These are phyloP conservation scores for Leptinotarsa texana DNA, from an alignment of 1,140 invertebrate species.

Conservation along the genomic window DNA sequence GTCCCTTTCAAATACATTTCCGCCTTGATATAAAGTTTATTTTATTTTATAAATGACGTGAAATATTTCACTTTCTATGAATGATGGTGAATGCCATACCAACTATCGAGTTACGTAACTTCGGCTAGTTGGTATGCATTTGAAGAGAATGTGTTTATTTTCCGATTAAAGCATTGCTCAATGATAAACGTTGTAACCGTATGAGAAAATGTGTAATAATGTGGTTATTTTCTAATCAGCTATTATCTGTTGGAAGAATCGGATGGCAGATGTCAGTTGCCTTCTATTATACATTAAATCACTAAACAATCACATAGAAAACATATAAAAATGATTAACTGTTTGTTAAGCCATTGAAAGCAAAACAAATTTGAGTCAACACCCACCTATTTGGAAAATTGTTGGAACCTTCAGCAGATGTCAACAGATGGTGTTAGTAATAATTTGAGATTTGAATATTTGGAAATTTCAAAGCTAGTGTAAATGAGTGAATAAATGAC, in stretches of 20 bases:
- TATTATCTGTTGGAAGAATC: background rate
- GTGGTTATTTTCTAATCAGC: background rate
- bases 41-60: background rate
- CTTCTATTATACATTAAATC: too few species aligned
- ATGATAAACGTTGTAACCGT: background rate
- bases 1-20: background rate
- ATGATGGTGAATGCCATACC: slow-evolving; percentile 10
- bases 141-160: slow-evolving; percentile 1
- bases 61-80: slow-evolving; percentile 9
- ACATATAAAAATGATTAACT: too few species aligned
- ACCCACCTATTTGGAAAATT: too few species aligned
- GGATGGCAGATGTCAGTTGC: too few species aligned
- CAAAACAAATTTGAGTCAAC: too few species aligned
- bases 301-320: too few species aligned
- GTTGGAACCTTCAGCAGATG: too few species aligned
- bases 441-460: too few species aligned
- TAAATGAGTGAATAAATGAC: too few species aligned
- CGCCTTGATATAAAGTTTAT: slow-evolving; percentile 5
- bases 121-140: background rate
- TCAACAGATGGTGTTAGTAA: too few species aligned
- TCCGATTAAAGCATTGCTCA: background rate
- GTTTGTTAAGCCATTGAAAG: too few species aligned
- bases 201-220: background rate
- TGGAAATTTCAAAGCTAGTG: too few species aligned
- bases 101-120: background rate